These are phyloP conservation scores for Blennius ocellaris DNA, from an alignment of 2,113 vertebrate species.

Conservation along the genomic window DNA sequence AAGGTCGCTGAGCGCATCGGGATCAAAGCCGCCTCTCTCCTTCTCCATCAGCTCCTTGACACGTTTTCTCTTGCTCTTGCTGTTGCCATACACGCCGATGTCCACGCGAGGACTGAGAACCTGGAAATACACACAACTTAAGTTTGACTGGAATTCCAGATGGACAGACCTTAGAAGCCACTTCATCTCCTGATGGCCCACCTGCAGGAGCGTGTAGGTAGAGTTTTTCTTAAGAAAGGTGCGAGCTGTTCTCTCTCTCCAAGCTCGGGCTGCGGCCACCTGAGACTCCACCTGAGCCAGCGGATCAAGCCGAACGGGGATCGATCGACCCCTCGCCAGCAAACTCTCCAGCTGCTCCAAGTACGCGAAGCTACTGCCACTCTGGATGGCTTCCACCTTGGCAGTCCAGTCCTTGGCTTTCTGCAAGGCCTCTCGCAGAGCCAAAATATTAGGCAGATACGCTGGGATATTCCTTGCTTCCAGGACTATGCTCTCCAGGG, in stretches of 20 bases:
- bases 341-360: conserved; percentile 95
- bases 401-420: conserved; percentile 96
- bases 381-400: conserved; percentile 97
- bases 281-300: conserved; percentile 96
- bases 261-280: conserved; percentile 92
- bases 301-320: conserved; percentile 92
- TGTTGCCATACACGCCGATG: conserved; percentile 96
- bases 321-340: conserved; percentile 92
- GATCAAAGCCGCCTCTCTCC: conserved; percentile 91
- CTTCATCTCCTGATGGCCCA: conserved; percentile 52
- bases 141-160: not conserved
- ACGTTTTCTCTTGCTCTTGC: conserved; percentile 93
- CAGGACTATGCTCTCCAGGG: conserved; percentile 92
- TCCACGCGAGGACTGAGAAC: conserved; percentile 95
- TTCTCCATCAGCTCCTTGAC: conserved; percentile 95
- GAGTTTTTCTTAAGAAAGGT: conserved; percentile 99
- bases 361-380: conserved; percentile 92
- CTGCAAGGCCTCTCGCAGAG: conserved; percentile 93
- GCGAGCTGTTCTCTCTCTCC: conserved; percentile 94
- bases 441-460: conserved; percentile 94
- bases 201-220: conserved; percentile 94
- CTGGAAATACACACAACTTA: conserved; percentile 67
- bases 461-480: conserved; percentile 98
- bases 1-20: conserved; percentile 92
- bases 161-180: no score